Evolutionary conservation across 2,797 vertebrate genomes (phyloP).

Genomic region (Myripristis jacobus): DNA sequence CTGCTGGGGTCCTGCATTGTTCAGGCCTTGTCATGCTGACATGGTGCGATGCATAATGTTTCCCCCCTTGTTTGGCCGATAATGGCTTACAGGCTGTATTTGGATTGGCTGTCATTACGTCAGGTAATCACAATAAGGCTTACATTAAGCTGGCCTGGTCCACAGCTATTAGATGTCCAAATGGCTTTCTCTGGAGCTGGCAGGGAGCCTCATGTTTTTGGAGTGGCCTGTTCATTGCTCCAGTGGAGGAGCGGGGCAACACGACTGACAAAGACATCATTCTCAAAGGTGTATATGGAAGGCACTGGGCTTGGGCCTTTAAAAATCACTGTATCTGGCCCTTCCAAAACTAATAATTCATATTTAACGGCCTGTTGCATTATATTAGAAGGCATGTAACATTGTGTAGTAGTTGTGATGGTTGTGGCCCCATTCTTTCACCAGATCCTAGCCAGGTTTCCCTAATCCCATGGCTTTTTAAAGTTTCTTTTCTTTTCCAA

Average conservation of each 20-base stretch:
- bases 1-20: slow-evolving; percentile 55
- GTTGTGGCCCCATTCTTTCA: neutral
- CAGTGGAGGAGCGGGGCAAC: slow-evolving; percentile 35
- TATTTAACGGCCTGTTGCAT: neutral
- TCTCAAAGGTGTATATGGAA: slow-evolving; percentile 42
- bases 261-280: slow-evolving; percentile 67
- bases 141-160: slow-evolving; percentile 72
- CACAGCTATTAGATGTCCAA: slow-evolving; percentile 75
- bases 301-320: neutral
- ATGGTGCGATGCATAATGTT: slow-evolving; percentile 66
- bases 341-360: too few relatives aligned
- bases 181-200: slow-evolving; percentile 70
- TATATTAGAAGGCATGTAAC: too few relatives aligned
- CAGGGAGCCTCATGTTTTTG: slow-evolving; percentile 62
- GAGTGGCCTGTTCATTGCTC: slow-evolving; percentile 47
- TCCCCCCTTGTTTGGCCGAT: slow-evolving; percentile 69
- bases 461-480: neutral
- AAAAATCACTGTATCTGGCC: slow-evolving; percentile 6
- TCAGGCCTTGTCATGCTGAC: slow-evolving; percentile 59
- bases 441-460: too few relatives aligned
- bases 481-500: neutral
- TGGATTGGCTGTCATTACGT: slow-evolving; percentile 83
- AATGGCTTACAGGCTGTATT: slow-evolving; percentile 83
- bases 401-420: neutral
- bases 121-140: slow-evolving; percentile 80